These are phyloP conservation scores for Ormyrus rosae DNA, from an alignment of 2,888 invertebrate species.

Conservation along the genomic window DNA sequence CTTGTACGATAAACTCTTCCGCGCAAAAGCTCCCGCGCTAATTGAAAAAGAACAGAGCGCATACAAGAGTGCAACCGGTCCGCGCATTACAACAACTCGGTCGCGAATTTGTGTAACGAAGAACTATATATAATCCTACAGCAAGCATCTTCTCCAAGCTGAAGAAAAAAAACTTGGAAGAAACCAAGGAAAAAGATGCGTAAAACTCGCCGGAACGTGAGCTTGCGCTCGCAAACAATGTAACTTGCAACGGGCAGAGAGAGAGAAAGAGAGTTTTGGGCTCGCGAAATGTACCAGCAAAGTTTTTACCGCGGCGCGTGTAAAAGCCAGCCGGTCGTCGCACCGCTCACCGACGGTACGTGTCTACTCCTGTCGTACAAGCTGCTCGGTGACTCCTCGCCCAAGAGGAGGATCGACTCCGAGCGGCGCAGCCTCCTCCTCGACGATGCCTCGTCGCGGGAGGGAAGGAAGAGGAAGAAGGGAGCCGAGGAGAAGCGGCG, in stretches of 20 bases:
- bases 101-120: not conserved
- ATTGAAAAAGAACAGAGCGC: constrained; percentile 26
- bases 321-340: constrained; percentile 64
- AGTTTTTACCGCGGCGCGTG: constrained; percentile 65
- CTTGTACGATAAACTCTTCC: not conserved
- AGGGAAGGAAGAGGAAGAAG: too few species aligned
- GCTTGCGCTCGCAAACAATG: constrained; percentile 15
- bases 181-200: not conserved
- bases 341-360: constrained; percentile 62
- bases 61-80: not conserved
- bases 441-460: too few species aligned
- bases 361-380: constrained; percentile 68
- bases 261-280: not conserved
- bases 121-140: too few species aligned
- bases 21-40: constrained; percentile 3
- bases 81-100: not conserved
- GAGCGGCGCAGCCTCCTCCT: not conserved
- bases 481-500: not conserved
- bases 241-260: constrained; percentile 13
- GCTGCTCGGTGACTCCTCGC: constrained; percentile 60
- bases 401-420: constrained; percentile 17
- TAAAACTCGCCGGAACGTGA: not conserved
- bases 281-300: constrained; percentile 65
- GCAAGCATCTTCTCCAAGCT: too few species aligned
- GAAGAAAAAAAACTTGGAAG: not conserved